Evolutionary conservation across 2,888 invertebrate species (phyloP), one percentile per base, ranked within the genome.

Genomic region (Empis livida): DNA sequence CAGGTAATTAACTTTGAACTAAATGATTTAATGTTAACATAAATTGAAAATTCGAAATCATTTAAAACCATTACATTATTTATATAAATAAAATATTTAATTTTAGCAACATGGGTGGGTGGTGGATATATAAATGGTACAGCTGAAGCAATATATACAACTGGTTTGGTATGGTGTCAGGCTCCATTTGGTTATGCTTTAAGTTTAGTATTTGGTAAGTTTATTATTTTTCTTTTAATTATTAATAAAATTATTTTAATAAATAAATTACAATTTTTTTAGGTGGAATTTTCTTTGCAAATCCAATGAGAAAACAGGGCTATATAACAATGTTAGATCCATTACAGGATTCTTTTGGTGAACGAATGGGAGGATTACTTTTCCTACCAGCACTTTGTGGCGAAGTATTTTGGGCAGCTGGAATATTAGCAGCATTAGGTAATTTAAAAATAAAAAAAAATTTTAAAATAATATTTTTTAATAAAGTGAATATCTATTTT

Each of bases 51-150:
- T n/a, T n/a, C n/a, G n/a, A n/a, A n/a, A n/a, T n/a, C n/a, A n/a
- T n/a, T n/a, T n/a, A n/a, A n/a, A n/a, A n/a, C n/a, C n/a, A n/a
- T n/a, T n/a, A n/a, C n/a, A n/a, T n/a, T n/a, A n/a, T n/a, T n/a
- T n/a, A 17, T 16, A 27, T 14, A 41, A 44, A 42, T 41, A 30
- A 30, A 31, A 42, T 10, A 30, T n/a, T n/a, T 13, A 16, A 31
- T 20, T 37, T 37, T 71, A 91, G 96, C 97, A 42, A 99, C 97
- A 14, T 99, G 99, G 97, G 97, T 99, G 45, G 99, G 97, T 52
- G 97, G 99, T 40, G 97, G 96, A 44, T 99, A 97, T 74, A 99
- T 99, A 68, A 99, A 99, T 69, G 97, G 97, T 53, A 96, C 97
- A 15, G 95, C 97, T 23, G 97, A 99, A 73, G 90, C 89, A 42